phyloP scores from a whole-genome alignment of 2,113 vertebrate genomes.

The Pelecanoides urinatrix region DNA sequence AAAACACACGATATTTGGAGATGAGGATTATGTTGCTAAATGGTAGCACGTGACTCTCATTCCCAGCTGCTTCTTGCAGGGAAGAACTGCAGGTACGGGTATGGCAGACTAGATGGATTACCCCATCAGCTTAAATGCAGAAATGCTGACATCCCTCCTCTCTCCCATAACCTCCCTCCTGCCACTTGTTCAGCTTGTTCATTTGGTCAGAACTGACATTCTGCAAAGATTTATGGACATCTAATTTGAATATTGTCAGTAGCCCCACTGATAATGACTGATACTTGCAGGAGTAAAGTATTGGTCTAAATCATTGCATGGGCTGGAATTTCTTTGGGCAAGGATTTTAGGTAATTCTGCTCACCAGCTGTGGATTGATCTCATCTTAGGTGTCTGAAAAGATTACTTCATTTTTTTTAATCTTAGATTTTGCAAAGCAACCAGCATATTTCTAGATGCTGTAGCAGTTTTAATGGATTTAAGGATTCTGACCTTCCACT shows the following conservation, averaged over 20 bases:
- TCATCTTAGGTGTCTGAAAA: background rate
- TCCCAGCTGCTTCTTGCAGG: background rate
- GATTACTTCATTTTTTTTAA: background rate
- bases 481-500: background rate
- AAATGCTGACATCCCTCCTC: background rate
- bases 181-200: background rate
- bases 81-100: background rate
- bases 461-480: background rate
- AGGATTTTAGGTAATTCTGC: background rate
- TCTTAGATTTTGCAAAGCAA: background rate
- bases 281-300: background rate
- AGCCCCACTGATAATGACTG: background rate
- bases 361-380: background rate
- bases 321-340: background rate
- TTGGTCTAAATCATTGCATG: background rate
- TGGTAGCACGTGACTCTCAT: background rate
- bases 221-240: background rate
- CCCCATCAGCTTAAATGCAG: background rate
- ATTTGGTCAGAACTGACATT: background rate
- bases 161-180: background rate
- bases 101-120: background rate
- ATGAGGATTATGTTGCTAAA: background rate
- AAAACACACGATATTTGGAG: background rate
- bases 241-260: background rate
- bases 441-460: background rate